Evolutionary conservation across 92 coral and sea anemone species (phyloP).

Genomic region (Pocillopora meandrina): DNA sequence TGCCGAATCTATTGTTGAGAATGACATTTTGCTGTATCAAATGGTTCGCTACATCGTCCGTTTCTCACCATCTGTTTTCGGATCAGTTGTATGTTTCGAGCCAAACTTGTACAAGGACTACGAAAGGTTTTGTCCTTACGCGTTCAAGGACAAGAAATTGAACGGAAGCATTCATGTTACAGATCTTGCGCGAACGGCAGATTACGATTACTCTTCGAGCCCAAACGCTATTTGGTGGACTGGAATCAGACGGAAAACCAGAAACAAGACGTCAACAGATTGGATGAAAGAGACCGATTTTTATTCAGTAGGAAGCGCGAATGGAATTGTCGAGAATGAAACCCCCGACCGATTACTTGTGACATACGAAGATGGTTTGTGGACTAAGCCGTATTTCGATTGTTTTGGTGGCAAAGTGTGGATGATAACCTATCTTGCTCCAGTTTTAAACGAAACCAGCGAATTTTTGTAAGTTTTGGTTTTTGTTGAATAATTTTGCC

Average conservation of each 20-base stretch:
- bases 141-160: constrained; percentile 67
- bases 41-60: constrained; percentile 76
- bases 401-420: constrained; percentile 94
- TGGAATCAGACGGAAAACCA: neutral
- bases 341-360: neutral
- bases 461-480: constrained; percentile 81
- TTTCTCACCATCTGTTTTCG: constrained; percentile 78
- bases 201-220: constrained; percentile 57
- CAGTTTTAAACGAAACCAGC: constrained; percentile 81
- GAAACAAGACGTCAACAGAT: neutral
- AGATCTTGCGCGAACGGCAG: constrained; percentile 4
- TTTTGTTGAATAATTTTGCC: neutral
- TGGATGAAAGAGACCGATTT: neutral
- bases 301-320: constrained; percentile 28
- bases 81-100: constrained; percentile 93
- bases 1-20: constrained; percentile 71
- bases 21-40: constrained; percentile 73
- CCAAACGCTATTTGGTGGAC: constrained; percentile 83
- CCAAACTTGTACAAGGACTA: constrained; percentile 62
- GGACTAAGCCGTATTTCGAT: constrained; percentile 94
- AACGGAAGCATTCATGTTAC: constrained; percentile 60
- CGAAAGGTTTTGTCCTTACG: constrained; percentile 89
- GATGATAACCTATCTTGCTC: constrained; percentile 92
- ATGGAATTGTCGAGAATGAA: neutral
- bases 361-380: constrained; percentile 58